phyloP scores from a whole-genome alignment of 2,797 vertebrate species.

The Kryptopterus vitreolus region DNA sequence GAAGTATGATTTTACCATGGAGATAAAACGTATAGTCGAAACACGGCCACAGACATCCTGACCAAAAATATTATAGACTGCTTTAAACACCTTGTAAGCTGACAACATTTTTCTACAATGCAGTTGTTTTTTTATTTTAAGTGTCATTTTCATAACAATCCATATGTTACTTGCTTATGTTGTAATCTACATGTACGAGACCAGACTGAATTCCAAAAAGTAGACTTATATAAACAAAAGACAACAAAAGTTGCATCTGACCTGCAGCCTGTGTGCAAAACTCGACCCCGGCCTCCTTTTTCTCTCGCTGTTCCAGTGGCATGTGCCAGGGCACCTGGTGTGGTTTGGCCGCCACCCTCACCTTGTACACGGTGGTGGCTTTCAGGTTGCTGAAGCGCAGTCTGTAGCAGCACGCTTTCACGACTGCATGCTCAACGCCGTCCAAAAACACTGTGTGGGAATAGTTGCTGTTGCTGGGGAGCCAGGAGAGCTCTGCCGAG shows the following conservation, averaged over 20 bases:
- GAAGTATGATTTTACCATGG: background rate
- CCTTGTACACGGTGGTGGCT: constrained; percentile 88
- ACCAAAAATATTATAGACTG: background rate
- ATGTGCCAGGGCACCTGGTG: constrained; percentile 99
- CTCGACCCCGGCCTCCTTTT: constrained; percentile 89
- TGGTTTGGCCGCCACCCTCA: constrained; percentile 88
- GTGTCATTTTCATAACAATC: background rate
- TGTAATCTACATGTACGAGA: background rate
- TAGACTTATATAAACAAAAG: background rate
- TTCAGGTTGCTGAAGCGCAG: constrained; percentile 88
- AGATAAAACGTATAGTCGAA: no score
- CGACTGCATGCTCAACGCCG: constrained; percentile 83
- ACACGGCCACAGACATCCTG: background rate
- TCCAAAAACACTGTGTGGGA: constrained; percentile 91
- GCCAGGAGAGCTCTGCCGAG: constrained; percentile 93
- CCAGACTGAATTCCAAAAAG: background rate
- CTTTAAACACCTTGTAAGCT: background rate
- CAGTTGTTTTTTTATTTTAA: no score
- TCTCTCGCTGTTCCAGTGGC: constrained; percentile 93
- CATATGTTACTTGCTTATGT: background rate
- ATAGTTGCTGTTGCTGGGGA: constrained; percentile 97
- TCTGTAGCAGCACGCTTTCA: constrained; percentile 83
- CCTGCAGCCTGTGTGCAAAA: constrained; percentile 96
- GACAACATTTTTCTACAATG: background rate
- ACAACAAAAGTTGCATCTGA: constrained; percentile 58